Evolutionary conservation across 2,888 invertebrate genomes (phyloP).

Genomic region (Netelia virgata): DNA sequence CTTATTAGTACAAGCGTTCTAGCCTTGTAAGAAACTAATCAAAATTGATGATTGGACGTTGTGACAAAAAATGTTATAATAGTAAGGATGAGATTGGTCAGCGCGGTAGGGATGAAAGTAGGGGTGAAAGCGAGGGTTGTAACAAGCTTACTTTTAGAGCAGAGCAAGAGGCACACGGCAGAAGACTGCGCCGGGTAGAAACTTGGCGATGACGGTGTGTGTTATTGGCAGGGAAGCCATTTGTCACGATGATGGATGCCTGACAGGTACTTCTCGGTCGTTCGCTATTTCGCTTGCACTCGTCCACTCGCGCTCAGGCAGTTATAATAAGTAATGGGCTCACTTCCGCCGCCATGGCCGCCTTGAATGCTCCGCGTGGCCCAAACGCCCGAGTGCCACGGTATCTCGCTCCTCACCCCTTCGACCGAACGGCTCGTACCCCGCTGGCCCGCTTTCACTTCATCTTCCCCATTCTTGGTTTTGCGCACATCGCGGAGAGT

Average conservation of each 20-base stretch:
- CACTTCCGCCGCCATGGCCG: slow-evolving; percentile 83
- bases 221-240: slow-evolving; percentile 85
- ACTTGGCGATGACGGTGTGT: slow-evolving; percentile 85
- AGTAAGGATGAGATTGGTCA: slow-evolving; percentile 14
- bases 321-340: slow-evolving; percentile 85
- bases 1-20: no score
- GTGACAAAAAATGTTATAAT: neutral
- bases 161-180: slow-evolving; percentile 67
- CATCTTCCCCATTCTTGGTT: slow-evolving; percentile 46
- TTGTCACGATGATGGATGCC: slow-evolving; percentile 85
- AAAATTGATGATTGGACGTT: neutral
- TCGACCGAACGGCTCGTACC: neutral
- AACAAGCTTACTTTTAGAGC: slow-evolving; percentile 46
- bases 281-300: slow-evolving; percentile 75
- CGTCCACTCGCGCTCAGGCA: slow-evolving; percentile 81
- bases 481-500: slow-evolving; percentile 9
- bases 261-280: slow-evolving; percentile 82
- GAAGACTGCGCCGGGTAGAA: slow-evolving; percentile 77
- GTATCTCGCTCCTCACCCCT: slow-evolving; percentile 41
- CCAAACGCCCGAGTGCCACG: slow-evolving; percentile 71
- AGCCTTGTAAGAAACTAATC: no score
- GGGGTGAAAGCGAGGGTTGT: slow-evolving; percentile 33
- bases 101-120: neutral
- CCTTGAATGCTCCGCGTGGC: slow-evolving; percentile 76
- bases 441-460: slow-evolving; percentile 39